Conservation (phyloP, 2,888 invertebrate genomes). For the Nomada fabriciana region DNA sequence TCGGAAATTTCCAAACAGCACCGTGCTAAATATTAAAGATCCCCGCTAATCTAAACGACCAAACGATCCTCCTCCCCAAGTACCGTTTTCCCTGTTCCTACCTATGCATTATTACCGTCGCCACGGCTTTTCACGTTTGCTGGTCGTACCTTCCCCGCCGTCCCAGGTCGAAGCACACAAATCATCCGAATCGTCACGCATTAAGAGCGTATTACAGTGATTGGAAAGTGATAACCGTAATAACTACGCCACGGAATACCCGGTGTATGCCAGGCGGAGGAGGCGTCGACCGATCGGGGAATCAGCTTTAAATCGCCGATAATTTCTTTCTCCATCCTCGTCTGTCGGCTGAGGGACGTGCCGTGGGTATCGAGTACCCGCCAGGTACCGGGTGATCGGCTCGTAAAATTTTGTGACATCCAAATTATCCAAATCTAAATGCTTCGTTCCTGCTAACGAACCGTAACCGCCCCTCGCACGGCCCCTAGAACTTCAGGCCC, state of each 20-base stretch:
- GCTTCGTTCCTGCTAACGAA: too few relatives aligned
- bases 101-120: background rate
- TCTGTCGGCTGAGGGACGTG: slow-evolving; percentile 45
- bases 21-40: too few relatives aligned
- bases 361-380: slow-evolving; percentile 52
- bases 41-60: too few relatives aligned
- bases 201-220: slow-evolving; percentile 72
- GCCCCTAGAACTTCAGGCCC: too few relatives aligned
- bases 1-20: too few relatives aligned
- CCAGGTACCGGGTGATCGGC: slow-evolving; percentile 57
- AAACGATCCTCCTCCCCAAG: too few relatives aligned
- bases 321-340: slow-evolving; percentile 67
- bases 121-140: slow-evolving; percentile 26
- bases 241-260: slow-evolving; percentile 58
- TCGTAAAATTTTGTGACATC: slow-evolving; percentile 62
- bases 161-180: slow-evolving; percentile 52
- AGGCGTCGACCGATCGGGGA: slow-evolving; percentile 72
- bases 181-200: slow-evolving; percentile 71
- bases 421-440: slow-evolving; percentile 51
- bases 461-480: too few relatives aligned
- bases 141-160: background rate
- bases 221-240: slow-evolving; percentile 71
- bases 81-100: background rate
- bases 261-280: slow-evolving; percentile 59
- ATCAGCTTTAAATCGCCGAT: slow-evolving; percentile 73